These are phyloP conservation scores for Heterotis niloticus DNA, from an alignment of 2,113 vertebrate genomes.

Conservation along the genomic window DNA sequence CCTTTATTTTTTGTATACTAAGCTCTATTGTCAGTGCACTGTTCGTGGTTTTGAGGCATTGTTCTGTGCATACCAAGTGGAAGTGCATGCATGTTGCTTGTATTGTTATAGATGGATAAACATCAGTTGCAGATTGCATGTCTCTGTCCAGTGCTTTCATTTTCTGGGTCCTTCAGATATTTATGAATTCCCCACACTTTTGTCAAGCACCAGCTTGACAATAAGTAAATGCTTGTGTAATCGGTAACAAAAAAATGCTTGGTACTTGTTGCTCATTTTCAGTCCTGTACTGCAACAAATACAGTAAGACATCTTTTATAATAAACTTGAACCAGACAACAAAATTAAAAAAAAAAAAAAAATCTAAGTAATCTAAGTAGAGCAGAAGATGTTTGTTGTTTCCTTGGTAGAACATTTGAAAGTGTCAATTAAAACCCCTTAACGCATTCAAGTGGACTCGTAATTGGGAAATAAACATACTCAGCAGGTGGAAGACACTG, in stretches of 20 bases:
- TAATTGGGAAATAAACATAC: conserved; percentile 18
- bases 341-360: not conserved
- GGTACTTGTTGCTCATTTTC: too few relatives aligned
- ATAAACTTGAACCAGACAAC: not conserved
- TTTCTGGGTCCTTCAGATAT: conserved; percentile 13
- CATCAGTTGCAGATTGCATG: not conserved
- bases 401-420: not conserved
- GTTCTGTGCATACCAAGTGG: not conserved
- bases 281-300: too few relatives aligned
- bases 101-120: not conserved
- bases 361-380: not conserved
- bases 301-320: too few relatives aligned
- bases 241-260: too few relatives aligned
- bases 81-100: not conserved
- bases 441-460: conserved; percentile 1
- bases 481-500: conserved; percentile 37
- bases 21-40: too few relatives aligned
- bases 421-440: not conserved
- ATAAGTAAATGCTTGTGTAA: too few relatives aligned
- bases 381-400: not conserved
- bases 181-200: not conserved
- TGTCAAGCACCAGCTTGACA: conserved; percentile 7
- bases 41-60: too few relatives aligned
- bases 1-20: too few relatives aligned
- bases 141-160: not conserved